phyloP scores from a whole-genome alignment of 2,113 vertebrate species.

The Dicaeum eximium region DNA sequence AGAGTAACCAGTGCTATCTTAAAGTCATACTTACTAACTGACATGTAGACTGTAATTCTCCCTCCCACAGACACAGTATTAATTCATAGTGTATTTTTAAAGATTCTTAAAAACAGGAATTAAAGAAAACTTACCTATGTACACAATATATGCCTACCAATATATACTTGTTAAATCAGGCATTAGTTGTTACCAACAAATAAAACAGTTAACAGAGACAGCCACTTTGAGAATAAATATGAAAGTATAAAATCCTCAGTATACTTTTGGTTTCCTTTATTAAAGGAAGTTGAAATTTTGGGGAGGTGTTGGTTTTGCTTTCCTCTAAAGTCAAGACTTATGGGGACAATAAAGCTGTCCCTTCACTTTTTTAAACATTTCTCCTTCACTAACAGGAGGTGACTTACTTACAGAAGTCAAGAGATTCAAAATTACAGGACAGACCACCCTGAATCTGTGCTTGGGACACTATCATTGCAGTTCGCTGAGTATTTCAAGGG shows the following conservation, averaged over 20 bases:
- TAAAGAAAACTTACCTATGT: background rate
- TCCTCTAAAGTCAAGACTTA: background rate
- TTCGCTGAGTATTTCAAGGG: background rate
- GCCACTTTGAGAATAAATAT: background rate
- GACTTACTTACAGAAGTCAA: background rate
- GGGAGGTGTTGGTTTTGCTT: background rate
- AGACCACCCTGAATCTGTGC: background rate
- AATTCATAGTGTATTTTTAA: background rate
- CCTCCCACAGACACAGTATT: background rate
- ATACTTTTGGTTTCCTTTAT: background rate
- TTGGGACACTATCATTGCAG: background rate
- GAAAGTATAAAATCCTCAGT: background rate
- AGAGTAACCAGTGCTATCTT: background rate
- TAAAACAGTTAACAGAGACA: background rate
- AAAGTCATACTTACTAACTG: background rate
- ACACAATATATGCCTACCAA: background rate
- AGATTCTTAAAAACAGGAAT: background rate
- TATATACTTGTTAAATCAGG: background rate
- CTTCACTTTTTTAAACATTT: background rate
- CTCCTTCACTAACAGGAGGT: background rate
- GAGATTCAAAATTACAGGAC: background rate
- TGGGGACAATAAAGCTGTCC: background rate
- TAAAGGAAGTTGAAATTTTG: background rate
- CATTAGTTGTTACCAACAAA: background rate
- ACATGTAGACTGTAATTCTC: background rate